These are phyloP conservation scores for Carduelis carduelis DNA, from an alignment of 2,797 vertebrate species.

Conservation along the genomic window DNA sequence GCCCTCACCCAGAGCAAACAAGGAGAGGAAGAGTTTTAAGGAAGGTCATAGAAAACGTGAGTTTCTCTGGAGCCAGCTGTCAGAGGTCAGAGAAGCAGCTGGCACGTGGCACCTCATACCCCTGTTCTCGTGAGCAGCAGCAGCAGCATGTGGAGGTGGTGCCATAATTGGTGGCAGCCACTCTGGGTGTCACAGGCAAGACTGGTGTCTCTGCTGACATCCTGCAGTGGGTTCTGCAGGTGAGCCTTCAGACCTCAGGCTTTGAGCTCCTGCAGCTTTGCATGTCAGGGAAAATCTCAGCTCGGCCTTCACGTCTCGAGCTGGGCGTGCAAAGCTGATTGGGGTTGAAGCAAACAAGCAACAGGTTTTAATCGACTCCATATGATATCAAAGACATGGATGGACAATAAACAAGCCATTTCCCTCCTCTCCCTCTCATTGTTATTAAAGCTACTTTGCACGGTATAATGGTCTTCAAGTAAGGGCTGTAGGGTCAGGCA, in stretches of 20 bases:
- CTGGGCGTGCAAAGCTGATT: not conserved
- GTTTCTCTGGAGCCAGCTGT: not conserved
- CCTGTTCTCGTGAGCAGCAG: not conserved
- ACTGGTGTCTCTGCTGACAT: not conserved
- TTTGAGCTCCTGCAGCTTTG: not conserved
- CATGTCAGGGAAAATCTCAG: not conserved
- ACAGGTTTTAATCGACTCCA: not conserved
- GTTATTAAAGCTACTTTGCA: slow-evolving; percentile 29
- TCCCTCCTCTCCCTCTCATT: not conserved
- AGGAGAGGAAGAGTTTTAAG: not conserved
- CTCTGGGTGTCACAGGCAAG: not conserved
- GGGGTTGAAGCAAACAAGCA: not conserved
- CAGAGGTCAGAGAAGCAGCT: not conserved
- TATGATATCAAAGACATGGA: not conserved
- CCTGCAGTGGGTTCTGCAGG: rapidly evolving
- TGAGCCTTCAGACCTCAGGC: not conserved
- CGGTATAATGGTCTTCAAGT: not conserved
- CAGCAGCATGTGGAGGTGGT: not conserved
- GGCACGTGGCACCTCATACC: rapidly evolving
- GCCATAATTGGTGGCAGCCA: not conserved
- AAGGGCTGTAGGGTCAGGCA: slow-evolving; percentile 22
- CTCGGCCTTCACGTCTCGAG: not conserved
- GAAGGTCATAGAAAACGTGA: not conserved
- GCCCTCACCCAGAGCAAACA: not conserved
- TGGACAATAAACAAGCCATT: slow-evolving; percentile 30